A percentile compares a stretch with the other conserved stretches of the same genome.
Conservation (phyloP, 2,797 vertebrate species). For the Trachurus trachurus region DNA sequence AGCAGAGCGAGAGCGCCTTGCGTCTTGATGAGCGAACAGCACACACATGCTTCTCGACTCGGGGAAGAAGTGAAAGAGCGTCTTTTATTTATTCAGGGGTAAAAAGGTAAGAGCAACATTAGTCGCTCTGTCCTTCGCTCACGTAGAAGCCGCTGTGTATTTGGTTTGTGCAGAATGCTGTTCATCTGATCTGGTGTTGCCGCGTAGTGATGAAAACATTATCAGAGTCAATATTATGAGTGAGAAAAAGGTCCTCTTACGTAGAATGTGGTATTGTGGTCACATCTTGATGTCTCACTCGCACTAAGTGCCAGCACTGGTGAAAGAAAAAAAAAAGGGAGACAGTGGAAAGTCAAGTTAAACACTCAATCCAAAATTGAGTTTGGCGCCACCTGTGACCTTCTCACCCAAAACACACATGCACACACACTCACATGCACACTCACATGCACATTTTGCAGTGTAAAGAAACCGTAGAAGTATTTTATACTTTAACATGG, state of each 20-base stretch:
- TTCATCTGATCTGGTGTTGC: slow-evolving; percentile 68
- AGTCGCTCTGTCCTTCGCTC: slow-evolving; percentile 70
- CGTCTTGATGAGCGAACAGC: slow-evolving; percentile 57
- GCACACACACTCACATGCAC: slow-evolving; percentile 1
- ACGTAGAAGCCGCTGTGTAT: slow-evolving; percentile 54
- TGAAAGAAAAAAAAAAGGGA: slow-evolving; percentile 30
- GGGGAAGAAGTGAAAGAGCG: slow-evolving; percentile 64
- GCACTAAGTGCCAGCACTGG: slow-evolving; percentile 52
- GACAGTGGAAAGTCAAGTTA: slow-evolving; percentile 66
- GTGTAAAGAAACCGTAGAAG: too few relatives aligned
- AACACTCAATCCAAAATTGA: slow-evolving; percentile 41
- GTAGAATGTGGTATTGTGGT: slow-evolving; percentile 80
- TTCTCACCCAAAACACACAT: slow-evolving; percentile 59
- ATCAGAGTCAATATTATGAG: slow-evolving; percentile 85
- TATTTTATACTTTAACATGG: background rate
- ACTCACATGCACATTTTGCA: slow-evolving; percentile 3
- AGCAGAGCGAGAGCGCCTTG: slow-evolving; percentile 51
- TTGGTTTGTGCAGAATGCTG: slow-evolving; percentile 65
- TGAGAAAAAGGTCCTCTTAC: slow-evolving; percentile 72
- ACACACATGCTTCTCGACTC: slow-evolving; percentile 58
- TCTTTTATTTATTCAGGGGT: slow-evolving; percentile 81
- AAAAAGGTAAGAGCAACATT: slow-evolving; percentile 80
- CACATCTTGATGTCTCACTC: slow-evolving; percentile 64
- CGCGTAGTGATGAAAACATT: slow-evolving; percentile 79
- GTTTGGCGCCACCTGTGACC: slow-evolving; percentile 70